Base-by-base conservation (phyloP, 1,140 invertebrate genomes). In the Heliconius melpomene region DNA sequence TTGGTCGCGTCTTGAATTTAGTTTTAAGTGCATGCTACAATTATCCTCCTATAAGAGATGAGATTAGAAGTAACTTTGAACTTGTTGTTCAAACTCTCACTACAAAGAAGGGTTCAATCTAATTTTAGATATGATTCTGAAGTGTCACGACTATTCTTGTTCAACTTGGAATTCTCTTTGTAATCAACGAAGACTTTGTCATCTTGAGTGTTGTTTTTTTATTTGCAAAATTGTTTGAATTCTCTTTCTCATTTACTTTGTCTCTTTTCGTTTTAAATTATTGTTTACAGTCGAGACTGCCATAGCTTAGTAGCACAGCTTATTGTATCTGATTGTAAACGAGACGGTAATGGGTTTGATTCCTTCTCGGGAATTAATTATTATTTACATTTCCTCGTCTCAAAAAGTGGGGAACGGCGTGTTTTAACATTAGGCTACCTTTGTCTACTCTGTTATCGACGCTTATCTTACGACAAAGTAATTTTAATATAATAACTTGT, bases 51-150 rank as follows among this genome's bases (percentile, higher is more conserved):
- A 6, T 66, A 16, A 13, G 8, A 23, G 2, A 23, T 57, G 20
- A 57, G 7, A 29, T 29, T 66, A 66, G 9, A 29, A 26, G n/a
- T 29, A 66, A 29, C 23, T 66, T 60, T 29, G 13, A 29, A 7
- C n/a, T 29, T 29, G 6, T 13, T 29, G 60, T 20, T 18, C 57
- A 60, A 23, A 29, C 60, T 26, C 9, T 29, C 5, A 66, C 23
- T 66, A 50, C 40, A 66, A 18, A 23, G 60, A 50, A 38, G 11
- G 23, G 66, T 26, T 29, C 18, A 13, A 36, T 76, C 57, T 76
- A 76, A 76, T 76, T 76, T 76, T 76, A 76, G 57, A 38, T 36
- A 54, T 38, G 74, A 66, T 36, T 32, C 52, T 32, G 32, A 57
- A 32, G n/a, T 60, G 50, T 60, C 32, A 57, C n/a, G 29, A 18